Evolutionary conservation across 2,113 vertebrate genomes (phyloP).

Genomic region (Brienomyrus brachyistius): DNA sequence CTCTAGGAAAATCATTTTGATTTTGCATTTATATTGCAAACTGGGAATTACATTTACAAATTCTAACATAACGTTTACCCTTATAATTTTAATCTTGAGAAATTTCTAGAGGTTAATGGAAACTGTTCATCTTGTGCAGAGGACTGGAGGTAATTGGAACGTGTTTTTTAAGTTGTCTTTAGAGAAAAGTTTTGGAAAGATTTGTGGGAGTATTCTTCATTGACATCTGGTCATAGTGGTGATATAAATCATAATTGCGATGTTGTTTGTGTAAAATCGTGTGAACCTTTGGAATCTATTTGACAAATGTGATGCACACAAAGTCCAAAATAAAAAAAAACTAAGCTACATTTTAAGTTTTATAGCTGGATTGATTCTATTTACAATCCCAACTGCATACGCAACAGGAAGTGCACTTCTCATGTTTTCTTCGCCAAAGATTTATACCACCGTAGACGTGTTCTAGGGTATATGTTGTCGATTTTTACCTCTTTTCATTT

Average conservation of each 20-base stretch:
- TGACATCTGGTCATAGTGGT: neutral
- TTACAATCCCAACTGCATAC: neutral
- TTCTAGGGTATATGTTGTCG: neutral
- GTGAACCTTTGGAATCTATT: neutral
- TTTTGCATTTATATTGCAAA: no score
- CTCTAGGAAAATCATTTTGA: no score
- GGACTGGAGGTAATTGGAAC: neutral
- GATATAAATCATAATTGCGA: neutral
- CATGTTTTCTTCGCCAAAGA: neutral
- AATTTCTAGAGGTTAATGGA: no score
- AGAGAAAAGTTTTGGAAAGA: neutral
- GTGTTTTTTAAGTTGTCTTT: neutral
- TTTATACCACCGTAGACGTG: neutral
- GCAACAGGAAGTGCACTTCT: neutral
- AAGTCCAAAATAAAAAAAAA: neutral
- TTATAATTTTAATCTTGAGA: no score
- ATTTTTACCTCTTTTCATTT: neutral
- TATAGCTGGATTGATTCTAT: neutral
- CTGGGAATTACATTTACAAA: no score
- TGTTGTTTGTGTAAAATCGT: neutral
- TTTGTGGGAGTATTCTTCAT: neutral
- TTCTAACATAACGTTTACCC: no score
- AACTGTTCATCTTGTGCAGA: no score
- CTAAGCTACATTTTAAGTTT: neutral
- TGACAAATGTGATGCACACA: neutral